phyloP scores from a whole-genome alignment of 2,888 invertebrate species.

The Auanema sp. region DNA sequence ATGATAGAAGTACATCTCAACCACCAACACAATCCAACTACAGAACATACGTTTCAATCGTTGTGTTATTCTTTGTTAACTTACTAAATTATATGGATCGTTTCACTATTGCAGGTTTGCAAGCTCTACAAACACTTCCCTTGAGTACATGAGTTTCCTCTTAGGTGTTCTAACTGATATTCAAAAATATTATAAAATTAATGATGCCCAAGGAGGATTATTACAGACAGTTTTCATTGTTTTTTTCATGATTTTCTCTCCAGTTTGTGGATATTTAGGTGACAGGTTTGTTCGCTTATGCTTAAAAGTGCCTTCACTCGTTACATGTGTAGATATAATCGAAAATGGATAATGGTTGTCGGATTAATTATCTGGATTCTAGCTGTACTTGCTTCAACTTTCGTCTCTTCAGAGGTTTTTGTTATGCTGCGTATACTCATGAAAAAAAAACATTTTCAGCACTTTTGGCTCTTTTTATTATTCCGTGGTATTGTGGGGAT shows the following conservation, averaged over 20 bases:
- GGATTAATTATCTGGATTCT: slow-evolving; percentile 91
- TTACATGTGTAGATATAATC: slow-evolving; percentile 71
- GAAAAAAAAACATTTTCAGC: slow-evolving; percentile 66
- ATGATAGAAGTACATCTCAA: background rate
- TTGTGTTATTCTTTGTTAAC: slow-evolving; percentile 79
- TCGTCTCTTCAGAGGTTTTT: slow-evolving; percentile 73
- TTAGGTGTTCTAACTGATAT: slow-evolving; percentile 83
- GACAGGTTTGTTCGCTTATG: slow-evolving; percentile 72
- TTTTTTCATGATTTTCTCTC: slow-evolving; percentile 95
- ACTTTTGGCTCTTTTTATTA: slow-evolving; percentile 78
- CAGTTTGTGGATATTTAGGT: slow-evolving; percentile 95
- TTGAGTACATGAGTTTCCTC: slow-evolving; percentile 17
- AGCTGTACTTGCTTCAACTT: slow-evolving; percentile 88
- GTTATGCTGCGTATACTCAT: background rate
- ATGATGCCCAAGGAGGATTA: slow-evolving; percentile 81
- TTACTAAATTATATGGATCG: slow-evolving; percentile 99
- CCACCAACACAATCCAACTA: background rate
- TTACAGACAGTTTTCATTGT: slow-evolving; percentile 91
- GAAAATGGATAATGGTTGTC: slow-evolving; percentile 84
- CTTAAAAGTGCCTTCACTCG: background rate
- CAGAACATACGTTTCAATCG: slow-evolving; percentile 9
- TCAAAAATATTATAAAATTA: slow-evolving; percentile 75
- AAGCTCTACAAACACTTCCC: background rate
- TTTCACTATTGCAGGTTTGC: slow-evolving; percentile 86
- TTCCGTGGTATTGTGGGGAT: slow-evolving; percentile 90